phyloP scores from a whole-genome alignment of 2,888 invertebrate genomes.

The Drosophila nr. medialis region DNA sequence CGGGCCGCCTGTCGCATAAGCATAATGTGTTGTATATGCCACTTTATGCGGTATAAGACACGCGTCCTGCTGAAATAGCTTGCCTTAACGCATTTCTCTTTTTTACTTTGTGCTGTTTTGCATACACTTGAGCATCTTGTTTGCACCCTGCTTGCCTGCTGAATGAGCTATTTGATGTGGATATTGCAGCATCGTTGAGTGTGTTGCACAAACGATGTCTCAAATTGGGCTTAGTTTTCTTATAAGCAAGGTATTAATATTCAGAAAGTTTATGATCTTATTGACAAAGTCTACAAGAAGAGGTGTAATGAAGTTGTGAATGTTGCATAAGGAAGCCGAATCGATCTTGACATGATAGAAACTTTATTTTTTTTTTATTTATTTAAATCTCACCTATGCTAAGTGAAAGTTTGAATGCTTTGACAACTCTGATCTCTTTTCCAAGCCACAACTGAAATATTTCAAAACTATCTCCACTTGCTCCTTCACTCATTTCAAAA shows the following conservation, averaged over 20 bases:
- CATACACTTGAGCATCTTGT: constrained; percentile 66
- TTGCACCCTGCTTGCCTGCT: constrained; percentile 25
- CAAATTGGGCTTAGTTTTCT: constrained; percentile 36
- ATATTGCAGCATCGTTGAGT: not conserved
- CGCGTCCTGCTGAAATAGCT: constrained; percentile 65
- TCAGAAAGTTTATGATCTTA: fast-evolving
- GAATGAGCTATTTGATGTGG: constrained; percentile 39
- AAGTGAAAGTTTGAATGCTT: not conserved
- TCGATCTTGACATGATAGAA: not conserved
- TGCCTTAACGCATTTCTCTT: constrained; percentile 73
- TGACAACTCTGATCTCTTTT: not conserved
- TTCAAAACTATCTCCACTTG: no score
- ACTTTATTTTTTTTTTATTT: not conserved
- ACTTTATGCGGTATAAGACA: constrained; percentile 33
- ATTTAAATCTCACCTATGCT: not conserved
- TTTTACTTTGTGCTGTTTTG: constrained; percentile 45
- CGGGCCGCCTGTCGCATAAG: constrained; percentile 48
- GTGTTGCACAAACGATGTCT: constrained; percentile 29
- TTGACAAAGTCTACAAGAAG: no score
- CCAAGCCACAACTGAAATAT: not conserved
- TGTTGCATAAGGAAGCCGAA: not conserved
- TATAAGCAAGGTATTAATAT: constrained; percentile 3
- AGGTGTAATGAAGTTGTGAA: not conserved
- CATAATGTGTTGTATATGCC: constrained; percentile 68
- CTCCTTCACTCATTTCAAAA: not conserved